Conservation (phyloP, 2,888 invertebrate species). For the Caenorhabditis zanzibari region DNA sequence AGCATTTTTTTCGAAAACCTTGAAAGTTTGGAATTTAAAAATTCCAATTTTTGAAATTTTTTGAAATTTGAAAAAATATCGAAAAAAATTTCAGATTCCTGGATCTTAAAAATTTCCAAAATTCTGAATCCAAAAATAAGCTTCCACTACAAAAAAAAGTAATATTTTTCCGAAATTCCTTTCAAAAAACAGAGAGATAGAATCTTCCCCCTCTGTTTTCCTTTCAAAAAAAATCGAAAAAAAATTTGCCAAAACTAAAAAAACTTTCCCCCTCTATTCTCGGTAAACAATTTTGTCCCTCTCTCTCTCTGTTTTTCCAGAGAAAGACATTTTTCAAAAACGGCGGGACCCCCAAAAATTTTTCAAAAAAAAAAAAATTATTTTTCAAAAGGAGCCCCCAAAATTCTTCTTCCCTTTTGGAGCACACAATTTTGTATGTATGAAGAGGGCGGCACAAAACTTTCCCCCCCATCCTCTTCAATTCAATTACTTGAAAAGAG, state of each 20-base stretch:
- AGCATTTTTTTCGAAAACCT: too few relatives aligned
- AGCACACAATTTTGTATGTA: slow-evolving; percentile 41
- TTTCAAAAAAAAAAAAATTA: slow-evolving; percentile 4
- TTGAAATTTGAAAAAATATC: too few relatives aligned
- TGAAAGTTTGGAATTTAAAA: too few relatives aligned
- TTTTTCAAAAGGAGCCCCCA: neutral
- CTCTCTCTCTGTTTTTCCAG: too few relatives aligned
- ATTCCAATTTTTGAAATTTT: too few relatives aligned
- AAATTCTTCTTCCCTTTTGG: too few relatives aligned
- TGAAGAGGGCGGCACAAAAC: slow-evolving; percentile 32
- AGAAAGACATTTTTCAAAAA: too few relatives aligned
- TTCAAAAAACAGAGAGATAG: neutral
- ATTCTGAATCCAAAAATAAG: too few relatives aligned
- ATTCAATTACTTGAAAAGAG: slow-evolving; percentile 57
- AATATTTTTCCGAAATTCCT: too few relatives aligned
- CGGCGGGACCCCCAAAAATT: neutral
- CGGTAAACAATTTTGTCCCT: slow-evolving; percentile 1
- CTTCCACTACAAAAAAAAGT: neutral
- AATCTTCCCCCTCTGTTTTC: neutral
- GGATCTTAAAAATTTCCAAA: neutral
- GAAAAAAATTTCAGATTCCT: too few relatives aligned
- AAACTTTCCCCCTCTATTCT: neutral
- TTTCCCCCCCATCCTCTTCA: slow-evolving; percentile 1
- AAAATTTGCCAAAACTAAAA: too few relatives aligned
- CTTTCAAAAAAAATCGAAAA: neutral